Evolutionary conservation across 2,888 invertebrate species (phyloP).

Genomic region (Dendrolimus houi): DNA sequence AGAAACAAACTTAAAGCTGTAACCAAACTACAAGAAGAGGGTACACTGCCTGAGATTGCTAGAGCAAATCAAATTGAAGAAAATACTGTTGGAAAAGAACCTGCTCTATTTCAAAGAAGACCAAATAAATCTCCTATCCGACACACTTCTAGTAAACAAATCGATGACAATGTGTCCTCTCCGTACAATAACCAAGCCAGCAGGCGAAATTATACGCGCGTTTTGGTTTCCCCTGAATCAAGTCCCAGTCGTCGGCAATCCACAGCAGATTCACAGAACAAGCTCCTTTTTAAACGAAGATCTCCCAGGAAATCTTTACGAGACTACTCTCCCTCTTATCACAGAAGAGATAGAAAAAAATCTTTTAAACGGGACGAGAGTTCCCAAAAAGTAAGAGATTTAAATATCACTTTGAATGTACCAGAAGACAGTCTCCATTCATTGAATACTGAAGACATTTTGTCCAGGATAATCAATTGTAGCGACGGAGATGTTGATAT

Average conservation of each 20-base stretch:
- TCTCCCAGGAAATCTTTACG: constrained; percentile 34
- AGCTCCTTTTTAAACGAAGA: constrained; percentile 11
- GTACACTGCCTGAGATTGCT: constrained; percentile 56
- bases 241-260: constrained; percentile 25
- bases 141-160: constrained; percentile 1
- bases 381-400: constrained; percentile 33
- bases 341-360: constrained; percentile 55
- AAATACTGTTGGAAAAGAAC: constrained; percentile 53
- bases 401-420: constrained; percentile 63
- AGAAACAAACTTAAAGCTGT: constrained; percentile 53
- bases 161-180: neutral
- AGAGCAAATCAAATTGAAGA: constrained; percentile 46
- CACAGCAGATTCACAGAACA: constrained; percentile 1
- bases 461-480: constrained; percentile 60
- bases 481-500: constrained; percentile 65
- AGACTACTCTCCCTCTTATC: constrained; percentile 19
- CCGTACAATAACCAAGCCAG: neutral
- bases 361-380: constrained; percentile 25
- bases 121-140: constrained; percentile 36
- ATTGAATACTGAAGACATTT: constrained; percentile 58
- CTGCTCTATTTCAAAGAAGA: constrained; percentile 59
- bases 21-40: constrained; percentile 29
- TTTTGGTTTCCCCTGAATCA: constrained; percentile 56
- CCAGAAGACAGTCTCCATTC: constrained; percentile 57
- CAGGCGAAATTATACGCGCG: constrained; percentile 44